Base-by-base conservation (phyloP, 2,797 vertebrate species). In the Tokudaia tokunoshimensis region DNA sequence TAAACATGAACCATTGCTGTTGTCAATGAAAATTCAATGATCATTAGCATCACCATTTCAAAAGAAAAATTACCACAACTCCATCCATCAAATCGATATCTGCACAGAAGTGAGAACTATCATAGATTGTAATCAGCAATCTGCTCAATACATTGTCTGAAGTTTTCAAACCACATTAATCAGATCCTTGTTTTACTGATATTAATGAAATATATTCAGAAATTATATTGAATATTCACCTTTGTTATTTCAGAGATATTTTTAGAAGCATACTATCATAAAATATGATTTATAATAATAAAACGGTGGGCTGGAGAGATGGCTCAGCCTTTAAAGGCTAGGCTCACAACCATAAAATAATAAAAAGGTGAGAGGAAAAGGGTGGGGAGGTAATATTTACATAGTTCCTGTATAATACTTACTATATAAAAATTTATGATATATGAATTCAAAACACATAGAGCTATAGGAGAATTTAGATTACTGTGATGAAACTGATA, bases 31-130 rank as follows among this genome's bases (percentile, higher is more conserved):
- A 97, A 87, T 84, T 75, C 83, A 95, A 79, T 94, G 83, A 76
- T 61, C 80, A 82, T 97, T 97, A 95, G 84, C 78, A 63, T 96
- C 78, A 89, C 65, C 78, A 94, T 94, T 78, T 61, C 70, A 89
- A 90, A 96, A 95, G 92, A 97, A 95, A 97, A 98, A 98, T 96
- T 92, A 90, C 57, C 74, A 37, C 34, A 65, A 82, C 80, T 95
- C 94, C 90, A 97, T 95, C 95, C 92, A 92, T 92, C 89, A 95
- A 94, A 96, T 97, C 95, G 96, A 96, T 98, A 97, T 72, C 86
- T 95, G 41, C 52, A 76, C 59, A 57, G 74, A 95, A 94, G 22
- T 95, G 31, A 74, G 75, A 79, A 90, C 31, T 57, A 95, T 96
- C 92, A 91, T 57, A 95, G 94, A 97, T 84, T 93, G 41, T 75